Evolutionary conservation across 2,888 invertebrate species (phyloP), one percentile per base, ranked within the genome.

Genomic region (Metopia argyrocephala): DNA sequence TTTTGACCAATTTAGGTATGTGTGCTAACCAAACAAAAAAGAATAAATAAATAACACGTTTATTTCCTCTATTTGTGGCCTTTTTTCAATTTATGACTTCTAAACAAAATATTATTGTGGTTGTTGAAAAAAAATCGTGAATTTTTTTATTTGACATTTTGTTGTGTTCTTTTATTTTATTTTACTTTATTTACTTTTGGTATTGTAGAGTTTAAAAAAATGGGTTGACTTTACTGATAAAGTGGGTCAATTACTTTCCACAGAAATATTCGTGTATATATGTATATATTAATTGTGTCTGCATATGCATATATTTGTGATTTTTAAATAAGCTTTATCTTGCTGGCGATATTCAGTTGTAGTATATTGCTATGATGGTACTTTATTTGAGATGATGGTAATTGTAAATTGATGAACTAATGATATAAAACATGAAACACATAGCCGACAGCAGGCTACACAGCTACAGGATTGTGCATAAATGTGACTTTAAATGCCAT

Each of bases 1-100:
- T 79, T 65, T 70, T 75, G 21, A 31, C 59, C 59, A 75, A 70
- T 61, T 79, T 27, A 46, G 75, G 20, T 70, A 64, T 21, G 46
- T 52, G 20, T 66, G 76, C 31, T 76, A 70, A 57, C 23, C 28
- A 54, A 20, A 9, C 6, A 31, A 28, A 21, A n/a, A 20, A 25
- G 45, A 52, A 9, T n/a, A 25, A 27, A 45, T 1, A 46, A 5
- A 68, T 20, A 46, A 2, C 21, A 45, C 59, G 38, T 31, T 46
- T 25, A 74, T 74, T 75, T 79, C 65, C 75, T 79, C 25, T 70
- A 15, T 27, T 61, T 23, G n/a, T 65, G 21, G 25, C 15, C 52
- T 59, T 38, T 38, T 38, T 15, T 12, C 38, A 25, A 38, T 62
- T 18, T 75, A 59, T 48, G 15, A 46, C 61, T 59, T 71, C 54